Percentiles rank a stretch among this genome's conserved stretches.
Evolutionary conservation across 30 jellyfish, hydroid and myxozoan genomes (phyloP).

Genomic region (Turritopsis rubra): DNA sequence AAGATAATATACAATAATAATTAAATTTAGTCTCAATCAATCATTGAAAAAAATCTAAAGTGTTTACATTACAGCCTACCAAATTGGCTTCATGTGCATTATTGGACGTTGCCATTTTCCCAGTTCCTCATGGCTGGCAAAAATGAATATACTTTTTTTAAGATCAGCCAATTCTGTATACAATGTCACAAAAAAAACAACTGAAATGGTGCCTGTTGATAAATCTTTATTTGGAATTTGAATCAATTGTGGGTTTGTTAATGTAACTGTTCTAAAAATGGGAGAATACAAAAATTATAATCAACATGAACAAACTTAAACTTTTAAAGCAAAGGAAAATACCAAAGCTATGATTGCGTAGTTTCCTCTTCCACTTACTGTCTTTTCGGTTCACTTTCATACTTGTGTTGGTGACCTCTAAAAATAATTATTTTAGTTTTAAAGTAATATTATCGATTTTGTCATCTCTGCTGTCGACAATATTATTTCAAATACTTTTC

Average conservation of each 20-base stretch:
- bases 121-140: not conserved
- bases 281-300: too few relatives aligned
- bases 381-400: not conserved
- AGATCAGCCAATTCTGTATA: not conserved
- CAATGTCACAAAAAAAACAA: not conserved
- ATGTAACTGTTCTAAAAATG: not conserved
- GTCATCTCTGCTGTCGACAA: not conserved
- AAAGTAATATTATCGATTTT: not conserved
- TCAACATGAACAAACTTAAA: too few relatives aligned
- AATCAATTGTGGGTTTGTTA: not conserved
- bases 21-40: not conserved
- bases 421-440: not conserved
- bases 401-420: not conserved
- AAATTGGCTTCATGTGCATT: not conserved
- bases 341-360: not conserved
- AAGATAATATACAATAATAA: not conserved
- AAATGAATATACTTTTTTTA: not conserved
- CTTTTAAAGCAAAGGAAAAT: not conserved
- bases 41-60: not conserved
- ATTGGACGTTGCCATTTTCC: conserved; percentile 2
- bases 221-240: not conserved
- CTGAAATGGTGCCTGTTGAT: not conserved
- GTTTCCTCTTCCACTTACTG: not conserved
- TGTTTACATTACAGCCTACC: not conserved
- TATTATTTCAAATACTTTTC: too few relatives aligned